These are phyloP conservation scores for Pangasianodon hypophthalmus DNA, from an alignment of 2,113 vertebrate species.

Conservation along the genomic window DNA sequence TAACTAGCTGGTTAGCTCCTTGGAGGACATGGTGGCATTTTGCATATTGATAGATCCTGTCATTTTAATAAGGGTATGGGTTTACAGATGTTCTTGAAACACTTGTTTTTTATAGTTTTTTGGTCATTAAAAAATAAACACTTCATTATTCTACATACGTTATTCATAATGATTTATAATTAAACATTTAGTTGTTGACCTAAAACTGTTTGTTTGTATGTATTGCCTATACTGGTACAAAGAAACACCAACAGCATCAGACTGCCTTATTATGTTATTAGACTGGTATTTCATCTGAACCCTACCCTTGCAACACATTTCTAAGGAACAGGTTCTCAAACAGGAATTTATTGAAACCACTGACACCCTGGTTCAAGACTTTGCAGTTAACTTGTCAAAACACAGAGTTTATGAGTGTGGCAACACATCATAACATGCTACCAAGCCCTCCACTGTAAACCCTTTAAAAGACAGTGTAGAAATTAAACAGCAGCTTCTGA, in stretches of 20 bases:
- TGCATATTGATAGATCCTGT: neutral
- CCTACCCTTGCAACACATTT: neutral
- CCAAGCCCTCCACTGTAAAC: neutral
- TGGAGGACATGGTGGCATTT: neutral
- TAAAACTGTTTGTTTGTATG: neutral
- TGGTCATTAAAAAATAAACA: neutral
- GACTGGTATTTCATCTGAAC: neutral
- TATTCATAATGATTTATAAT: neutral
- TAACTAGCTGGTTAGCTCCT: neutral
- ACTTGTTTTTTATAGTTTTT: neutral
- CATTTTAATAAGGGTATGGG: neutral
- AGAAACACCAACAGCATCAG: neutral
- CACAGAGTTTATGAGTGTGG: neutral
- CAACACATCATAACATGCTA: neutral
- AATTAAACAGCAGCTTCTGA: neutral
- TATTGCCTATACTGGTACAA: neutral
- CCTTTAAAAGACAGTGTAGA: neutral
- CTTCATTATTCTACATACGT: neutral
- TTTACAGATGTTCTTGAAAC: neutral
- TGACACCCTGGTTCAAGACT: neutral
- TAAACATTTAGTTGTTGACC: neutral
- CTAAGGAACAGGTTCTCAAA: slow-evolving; percentile 16
- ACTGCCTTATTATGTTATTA: neutral
- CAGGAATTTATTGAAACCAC: slow-evolving; percentile 26
- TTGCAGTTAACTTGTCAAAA: neutral